Conservation (phyloP, 2,113 vertebrate species). For the Tachuris rubrigastra region DNA sequence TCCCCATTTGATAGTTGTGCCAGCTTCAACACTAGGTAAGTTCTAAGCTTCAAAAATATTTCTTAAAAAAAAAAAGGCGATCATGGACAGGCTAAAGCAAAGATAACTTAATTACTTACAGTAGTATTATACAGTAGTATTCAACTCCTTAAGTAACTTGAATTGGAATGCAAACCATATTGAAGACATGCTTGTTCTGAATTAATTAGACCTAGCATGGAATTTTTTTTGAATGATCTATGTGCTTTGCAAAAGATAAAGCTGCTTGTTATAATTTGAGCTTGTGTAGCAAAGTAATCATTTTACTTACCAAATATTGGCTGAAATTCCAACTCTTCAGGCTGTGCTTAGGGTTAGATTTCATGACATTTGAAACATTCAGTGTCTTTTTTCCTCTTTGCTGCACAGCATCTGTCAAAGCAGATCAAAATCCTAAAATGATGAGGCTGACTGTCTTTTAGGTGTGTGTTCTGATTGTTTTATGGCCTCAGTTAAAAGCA, state of each 20-base stretch:
- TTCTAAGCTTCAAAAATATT: neutral
- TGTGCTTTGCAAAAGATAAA: neutral
- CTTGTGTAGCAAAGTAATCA: neutral
- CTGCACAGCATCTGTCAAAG: neutral
- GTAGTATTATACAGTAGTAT: no score
- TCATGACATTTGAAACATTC: neutral
- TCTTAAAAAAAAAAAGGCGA: neutral
- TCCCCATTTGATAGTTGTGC: slow-evolving; percentile 93
- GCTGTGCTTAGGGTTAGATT: neutral
- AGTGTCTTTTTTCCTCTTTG: neutral
- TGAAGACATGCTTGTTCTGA: neutral
- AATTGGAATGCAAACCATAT: neutral
- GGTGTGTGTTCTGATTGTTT: neutral
- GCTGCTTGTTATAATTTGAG: neutral
- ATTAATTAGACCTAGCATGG: neutral
- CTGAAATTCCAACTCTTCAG: neutral
- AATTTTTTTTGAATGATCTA: neutral
- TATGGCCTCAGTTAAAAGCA: neutral
- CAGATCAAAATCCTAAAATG: neutral
- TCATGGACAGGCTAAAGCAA: neutral
- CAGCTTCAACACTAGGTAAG: slow-evolving; percentile 94
- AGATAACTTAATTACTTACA: neutral
- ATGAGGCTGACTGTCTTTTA: neutral
- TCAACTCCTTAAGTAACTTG: neutral
- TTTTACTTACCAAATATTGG: neutral